Conservation (phyloP, 2,113 vertebrate genomes). For the Phyllostomus hastatus region DNA sequence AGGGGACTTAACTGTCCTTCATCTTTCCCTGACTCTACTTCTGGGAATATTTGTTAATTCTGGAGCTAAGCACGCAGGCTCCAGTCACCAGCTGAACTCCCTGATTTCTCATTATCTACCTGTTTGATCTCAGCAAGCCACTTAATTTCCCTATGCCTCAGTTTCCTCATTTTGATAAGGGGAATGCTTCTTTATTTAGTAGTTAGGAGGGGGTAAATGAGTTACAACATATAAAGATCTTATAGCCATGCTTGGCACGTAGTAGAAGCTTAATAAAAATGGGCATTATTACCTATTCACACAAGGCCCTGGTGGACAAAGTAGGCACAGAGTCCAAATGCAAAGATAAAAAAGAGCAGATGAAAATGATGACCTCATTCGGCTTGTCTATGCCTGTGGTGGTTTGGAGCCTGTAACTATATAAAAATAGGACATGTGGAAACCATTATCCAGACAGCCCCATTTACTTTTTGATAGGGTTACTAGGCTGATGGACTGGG, state of each 20-base stretch:
- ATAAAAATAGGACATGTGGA: conserved; percentile 9
- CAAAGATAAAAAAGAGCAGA: neutral
- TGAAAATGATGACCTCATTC: neutral
- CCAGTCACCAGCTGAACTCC: too few relatives aligned
- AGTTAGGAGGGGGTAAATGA: neutral
- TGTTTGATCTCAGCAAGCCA: neutral
- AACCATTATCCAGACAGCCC: conserved; percentile 13
- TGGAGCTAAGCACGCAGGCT: neutral
- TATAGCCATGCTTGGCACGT: neutral
- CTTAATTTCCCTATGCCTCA: neutral
- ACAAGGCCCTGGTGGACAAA: neutral
- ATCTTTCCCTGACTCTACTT: neutral
- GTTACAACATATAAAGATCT: neutral
- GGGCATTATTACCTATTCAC: neutral
- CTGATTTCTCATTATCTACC: neutral
- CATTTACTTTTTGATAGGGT: neutral
- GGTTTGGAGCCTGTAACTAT: neutral
- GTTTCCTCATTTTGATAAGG: neutral
- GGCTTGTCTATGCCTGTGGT: neutral
- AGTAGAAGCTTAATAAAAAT: neutral
- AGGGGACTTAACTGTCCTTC: neutral
- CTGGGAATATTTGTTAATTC: neutral
- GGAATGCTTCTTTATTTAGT: neutral
- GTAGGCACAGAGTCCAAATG: neutral
- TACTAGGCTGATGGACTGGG: neutral